Evolutionary conservation across 2,888 invertebrate genomes (phyloP).

Genomic region (Nowickia ferox): DNA sequence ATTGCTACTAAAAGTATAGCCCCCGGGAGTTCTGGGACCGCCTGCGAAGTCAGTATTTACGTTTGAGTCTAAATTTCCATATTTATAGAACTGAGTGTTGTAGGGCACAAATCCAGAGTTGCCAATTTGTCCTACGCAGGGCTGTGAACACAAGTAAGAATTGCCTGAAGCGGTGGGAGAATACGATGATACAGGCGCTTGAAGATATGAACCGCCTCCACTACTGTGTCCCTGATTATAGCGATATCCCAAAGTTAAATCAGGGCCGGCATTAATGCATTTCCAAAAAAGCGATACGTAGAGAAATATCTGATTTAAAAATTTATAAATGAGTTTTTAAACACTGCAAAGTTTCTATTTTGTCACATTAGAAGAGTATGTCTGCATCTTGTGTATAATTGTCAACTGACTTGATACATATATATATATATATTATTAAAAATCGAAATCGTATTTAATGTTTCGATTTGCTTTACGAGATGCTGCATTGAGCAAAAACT

Average conservation of each 20-base stretch:
- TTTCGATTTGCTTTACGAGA: too few species aligned
- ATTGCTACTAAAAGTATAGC: conserved; percentile 58
- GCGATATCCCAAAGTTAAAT: conserved; percentile 78
- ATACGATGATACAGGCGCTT: conserved; percentile 74
- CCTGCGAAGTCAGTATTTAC: not conserved
- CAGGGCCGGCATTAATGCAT: conserved; percentile 76
- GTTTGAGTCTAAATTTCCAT: conserved; percentile 5
- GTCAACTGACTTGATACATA: too few species aligned
- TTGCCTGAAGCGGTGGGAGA: conserved; percentile 76
- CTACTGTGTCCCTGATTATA: conserved; percentile 76
- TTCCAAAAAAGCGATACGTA: conserved; percentile 72
- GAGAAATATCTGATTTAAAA: conserved; percentile 75
- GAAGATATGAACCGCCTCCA: conserved; percentile 70
- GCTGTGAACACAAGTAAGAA: conserved; percentile 74
- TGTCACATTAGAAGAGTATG: too few species aligned
- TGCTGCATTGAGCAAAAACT: too few species aligned
- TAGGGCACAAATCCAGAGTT: conserved; percentile 64
- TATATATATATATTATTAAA: too few species aligned
- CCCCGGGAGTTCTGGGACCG: not conserved
- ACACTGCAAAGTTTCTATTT: too few species aligned
- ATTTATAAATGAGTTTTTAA: not conserved
- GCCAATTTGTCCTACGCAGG: conserved; percentile 73
- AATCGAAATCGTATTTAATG: too few species aligned
- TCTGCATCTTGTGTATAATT: too few species aligned
- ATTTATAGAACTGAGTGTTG: conserved; percentile 10